Conservation (phyloP, 2,113 vertebrate species). For the Litocranius walleri region DNA sequence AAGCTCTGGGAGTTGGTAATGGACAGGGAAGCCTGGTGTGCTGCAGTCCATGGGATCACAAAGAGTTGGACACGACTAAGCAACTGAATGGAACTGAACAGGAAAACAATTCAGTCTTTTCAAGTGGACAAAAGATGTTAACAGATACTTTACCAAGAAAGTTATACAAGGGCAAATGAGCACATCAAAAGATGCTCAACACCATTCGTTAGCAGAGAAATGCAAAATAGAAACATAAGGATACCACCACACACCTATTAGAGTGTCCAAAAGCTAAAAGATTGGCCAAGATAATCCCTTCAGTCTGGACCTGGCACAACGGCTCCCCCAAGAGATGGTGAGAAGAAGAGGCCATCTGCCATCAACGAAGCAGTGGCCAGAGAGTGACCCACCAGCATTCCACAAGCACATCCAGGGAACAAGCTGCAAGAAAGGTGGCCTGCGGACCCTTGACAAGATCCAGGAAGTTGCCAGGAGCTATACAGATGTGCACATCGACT, state of each 20-base stretch:
- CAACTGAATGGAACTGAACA: not conserved
- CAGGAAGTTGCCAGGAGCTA: constrained; percentile 89
- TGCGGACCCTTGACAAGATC: constrained; percentile 87
- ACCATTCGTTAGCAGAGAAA: not conserved
- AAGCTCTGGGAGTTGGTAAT: not conserved
- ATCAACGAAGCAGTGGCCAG: constrained; percentile 89
- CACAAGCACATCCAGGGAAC: constrained; percentile 89
- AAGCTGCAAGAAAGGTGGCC: constrained; percentile 88
- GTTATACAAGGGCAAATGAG: not conserved
- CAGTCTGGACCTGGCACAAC: constrained; percentile 66
- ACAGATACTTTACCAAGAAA: not conserved
- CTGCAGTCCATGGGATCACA: not conserved
- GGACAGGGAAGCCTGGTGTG: not conserved
- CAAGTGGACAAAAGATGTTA: not conserved
- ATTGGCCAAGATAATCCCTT: not conserved
- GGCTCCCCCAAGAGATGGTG: constrained; percentile 85
- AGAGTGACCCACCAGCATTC: constrained; percentile 90
- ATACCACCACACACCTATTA: not conserved
- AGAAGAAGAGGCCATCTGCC: constrained; percentile 90
- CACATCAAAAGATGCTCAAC: not conserved
- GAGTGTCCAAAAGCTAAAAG: not conserved
- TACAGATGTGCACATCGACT: constrained; percentile 87
- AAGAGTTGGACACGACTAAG: fast-evolving
- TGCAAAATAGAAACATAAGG: not conserved
- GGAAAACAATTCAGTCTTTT: not conserved